These are phyloP conservation scores for Halcyon senegalensis DNA, from an alignment of 2,113 vertebrate species.

Conservation along the genomic window DNA sequence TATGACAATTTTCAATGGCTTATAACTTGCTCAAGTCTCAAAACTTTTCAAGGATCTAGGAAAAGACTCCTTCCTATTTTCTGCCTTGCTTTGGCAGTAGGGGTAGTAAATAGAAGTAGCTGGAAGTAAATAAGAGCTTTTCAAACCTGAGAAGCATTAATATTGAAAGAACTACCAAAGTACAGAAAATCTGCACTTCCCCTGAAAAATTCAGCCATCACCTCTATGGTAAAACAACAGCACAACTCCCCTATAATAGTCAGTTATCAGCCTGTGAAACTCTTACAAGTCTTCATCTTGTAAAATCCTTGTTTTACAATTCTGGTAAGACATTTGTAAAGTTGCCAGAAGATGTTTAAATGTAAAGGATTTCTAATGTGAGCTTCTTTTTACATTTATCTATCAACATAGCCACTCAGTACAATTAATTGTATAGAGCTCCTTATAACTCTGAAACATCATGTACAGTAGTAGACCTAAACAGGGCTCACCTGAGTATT, in stretches of 20 bases:
- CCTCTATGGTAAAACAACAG: neutral
- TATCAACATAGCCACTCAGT: neutral
- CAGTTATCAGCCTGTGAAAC: neutral
- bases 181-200: neutral
- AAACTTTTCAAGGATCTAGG: neutral
- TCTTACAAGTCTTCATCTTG: neutral
- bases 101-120: neutral
- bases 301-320: neutral
- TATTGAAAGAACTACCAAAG: neutral
- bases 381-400: neutral
- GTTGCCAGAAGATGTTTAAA: neutral
- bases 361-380: neutral
- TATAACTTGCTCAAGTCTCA: neutral
- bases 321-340: neutral
- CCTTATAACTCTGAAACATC: neutral
- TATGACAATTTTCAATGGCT: conserved; percentile 22
- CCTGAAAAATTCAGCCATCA: neutral
- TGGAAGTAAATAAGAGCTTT: neutral
- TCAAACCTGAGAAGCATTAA: neutral
- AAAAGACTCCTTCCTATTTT: neutral
- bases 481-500: neutral
- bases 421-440: neutral
- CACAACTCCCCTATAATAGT: neutral
- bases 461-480: neutral
- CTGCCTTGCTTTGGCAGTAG: neutral